Evolutionary conservation across 1,140 invertebrate species (phyloP), one percentile per base, ranked within the genome.

Genomic region (Hylyphantes graminicola): DNA sequence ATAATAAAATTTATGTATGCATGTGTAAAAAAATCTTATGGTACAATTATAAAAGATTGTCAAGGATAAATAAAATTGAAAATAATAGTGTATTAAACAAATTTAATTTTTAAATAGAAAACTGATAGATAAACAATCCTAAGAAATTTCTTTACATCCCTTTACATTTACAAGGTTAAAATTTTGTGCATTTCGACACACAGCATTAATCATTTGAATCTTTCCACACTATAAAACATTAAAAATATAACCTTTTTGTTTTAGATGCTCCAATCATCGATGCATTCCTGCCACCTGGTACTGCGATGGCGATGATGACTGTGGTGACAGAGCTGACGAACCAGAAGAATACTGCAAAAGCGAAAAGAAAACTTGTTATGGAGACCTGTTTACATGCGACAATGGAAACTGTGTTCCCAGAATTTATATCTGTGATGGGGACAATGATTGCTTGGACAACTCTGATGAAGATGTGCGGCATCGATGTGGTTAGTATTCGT

Each of bases 381-480:
- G 96, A 0, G 96, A 98, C 89, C 90, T 97, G 0, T 98, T 98
- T 88, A 97, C 96, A 0, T 99, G 98, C 88, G 95, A 96, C 87
- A 98, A 98, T 90, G 97, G 97, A 8, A 98, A 97, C 88, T 99
- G 98, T 89, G 97, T 99, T 86, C 96, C 96, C 0, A 91, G 95
- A 83, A 97, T 96, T 85, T 99, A 99, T 89, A 96, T 98, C n/a
- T 99, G 98, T 88, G 97, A 99, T 89, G 96, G 96, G 0, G 95
- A 97, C 88, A 96, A 97, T 78, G 97, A 99, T 90, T 99, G 98
- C 89, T 90, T 95, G 86, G 97, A 98, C 88, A 94, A 94, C 88
- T 96, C 95, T 50, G 96, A 98, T 88, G 96, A 98, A 90, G 96
- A 97, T 87, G 93, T 93, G 61, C 90, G 96, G 77, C 96, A 97